Evolutionary conservation across 2,797 vertebrate species (phyloP), one percentile per base, ranked within the genome.

Genomic region (Scarus forsteni): DNA sequence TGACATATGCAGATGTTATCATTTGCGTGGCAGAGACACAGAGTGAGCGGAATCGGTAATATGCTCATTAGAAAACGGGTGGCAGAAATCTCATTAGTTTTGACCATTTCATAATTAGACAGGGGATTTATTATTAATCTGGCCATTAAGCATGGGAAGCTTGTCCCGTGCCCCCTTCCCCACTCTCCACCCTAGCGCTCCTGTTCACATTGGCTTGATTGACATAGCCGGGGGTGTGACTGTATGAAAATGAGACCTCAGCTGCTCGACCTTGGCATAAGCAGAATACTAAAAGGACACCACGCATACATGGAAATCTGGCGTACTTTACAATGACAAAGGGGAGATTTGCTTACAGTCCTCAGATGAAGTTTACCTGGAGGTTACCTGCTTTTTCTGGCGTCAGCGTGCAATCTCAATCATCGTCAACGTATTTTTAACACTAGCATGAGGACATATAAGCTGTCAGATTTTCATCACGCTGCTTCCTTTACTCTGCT

Each of bases 41-140:
- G 71, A 66, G 62, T 63, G 54, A 80, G 63, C 14, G 35, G 79
- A 82, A 84, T 75, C 50, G 63, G 16, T 85, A 83, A 89, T 75
- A 8, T 0, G 19, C 77, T 90, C 79, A 88, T 89, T 90, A 88
- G 78, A 78, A 87, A 81, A 73, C 50, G 18, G 52, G 74, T 75
- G 71, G 78, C 74, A 78, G 69, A 80, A 83, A 87, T 84, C 86
- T 90, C 82, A 88, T 92, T 88, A 88, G 62, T 83, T 86, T 80
- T 80, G 80, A 83, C 71, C 74, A 78, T 81, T 89, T 85, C 66
- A 73, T 90, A 91, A 90, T 90, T 85, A 86, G 83, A 81, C 73
- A 48, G 60, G 83, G 68, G 76, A 84, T 87, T 87, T 85, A 86
- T 90, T 88, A 89, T 90, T 90, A 88, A 89, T 88, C 81, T 69